Base-by-base conservation (phyloP, 1,140 invertebrate genomes). In the Gryon sp. region DNA sequence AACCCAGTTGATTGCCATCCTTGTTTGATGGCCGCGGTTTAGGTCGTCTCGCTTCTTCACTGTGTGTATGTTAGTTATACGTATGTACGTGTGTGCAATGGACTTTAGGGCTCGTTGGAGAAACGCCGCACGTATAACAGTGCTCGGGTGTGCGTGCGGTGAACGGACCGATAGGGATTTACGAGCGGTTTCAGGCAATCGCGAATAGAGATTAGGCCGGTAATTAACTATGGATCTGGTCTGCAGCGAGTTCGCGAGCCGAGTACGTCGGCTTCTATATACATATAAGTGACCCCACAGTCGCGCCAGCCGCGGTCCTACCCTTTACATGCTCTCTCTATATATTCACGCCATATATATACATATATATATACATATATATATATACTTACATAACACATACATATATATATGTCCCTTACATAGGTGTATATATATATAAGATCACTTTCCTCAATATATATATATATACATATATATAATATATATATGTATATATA, bases 171-270 rank as follows among this genome's bases (percentile, higher is more conserved):
- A 87, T 88, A 86, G 84, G 86, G 87, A 88, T 88, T 88, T 88
- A 88, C 86, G 87, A 87, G 86, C 84, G 87, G 87, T 87, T 88
- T 88, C 86, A 81, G 87, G 86, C 86, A 88, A 88, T 87, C 86
- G 87, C 86, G 86, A 87, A 86, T 88, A 87, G 86, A 88, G 87
- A 88, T 88, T 88, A 88, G 87, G 84, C 84, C 82, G 87, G 86
- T 88, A 88, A 88, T 88, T 88, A 88, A 87, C 86, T 88, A 88
- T 88, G 86, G 86, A 88, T 87, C 86, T 86, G 83, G 86, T 86
- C 82, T 83, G 80, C 82, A 80, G 83, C 79, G 82, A 82, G 80
- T 80, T 82, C 84, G 84, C 84, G 83, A 85, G 77, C 55, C 78
- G 70, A 74, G 78, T 66, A 76, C 68, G 80, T 81, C 68, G 78